Conservation (phyloP, 2,888 invertebrate genomes). For the Latrodectus elegans region DNA sequence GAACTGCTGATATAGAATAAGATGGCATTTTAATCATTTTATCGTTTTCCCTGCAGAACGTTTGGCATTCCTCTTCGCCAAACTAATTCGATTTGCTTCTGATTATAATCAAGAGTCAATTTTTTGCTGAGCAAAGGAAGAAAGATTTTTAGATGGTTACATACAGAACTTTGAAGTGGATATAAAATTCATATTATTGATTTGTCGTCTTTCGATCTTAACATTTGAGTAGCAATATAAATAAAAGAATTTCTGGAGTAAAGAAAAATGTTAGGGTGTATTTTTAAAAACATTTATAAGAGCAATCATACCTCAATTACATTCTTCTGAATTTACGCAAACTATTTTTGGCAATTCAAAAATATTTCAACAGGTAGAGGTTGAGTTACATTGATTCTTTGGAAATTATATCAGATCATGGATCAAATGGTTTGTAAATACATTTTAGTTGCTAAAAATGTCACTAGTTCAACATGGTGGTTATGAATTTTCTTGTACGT, state of each 20-base stretch:
- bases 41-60: slow-evolving; percentile 20
- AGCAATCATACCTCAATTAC: not conserved
- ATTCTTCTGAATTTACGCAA: not conserved
- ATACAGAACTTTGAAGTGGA: slow-evolving; percentile 21
- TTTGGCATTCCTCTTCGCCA: slow-evolving; percentile 3
- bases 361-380: no score
- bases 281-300: not conserved
- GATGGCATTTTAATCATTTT: slow-evolving; percentile 41
- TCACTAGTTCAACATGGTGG: no score
- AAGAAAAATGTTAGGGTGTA: not conserved
- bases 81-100: slow-evolving; percentile 32
- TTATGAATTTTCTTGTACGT: no score
- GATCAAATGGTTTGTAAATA: no score
- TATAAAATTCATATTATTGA: slow-evolving; percentile 41
- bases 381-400: no score
- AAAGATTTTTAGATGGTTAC: slow-evolving; percentile 25
- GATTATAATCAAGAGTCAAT: slow-evolving; percentile 35
- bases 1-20: slow-evolving; percentile 34
- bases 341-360: no score
- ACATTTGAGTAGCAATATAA: slow-evolving; percentile 9
- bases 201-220: slow-evolving; percentile 3
- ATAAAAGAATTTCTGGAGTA: not conserved
- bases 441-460: no score
- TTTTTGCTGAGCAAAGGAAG: slow-evolving; percentile 36
- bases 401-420: no score